Percentiles rank a stretch among this genome's conserved stretches.
Conservation (phyloP, 2,113 vertebrate genomes). For the Herpailurus yagouaroundi region DNA sequence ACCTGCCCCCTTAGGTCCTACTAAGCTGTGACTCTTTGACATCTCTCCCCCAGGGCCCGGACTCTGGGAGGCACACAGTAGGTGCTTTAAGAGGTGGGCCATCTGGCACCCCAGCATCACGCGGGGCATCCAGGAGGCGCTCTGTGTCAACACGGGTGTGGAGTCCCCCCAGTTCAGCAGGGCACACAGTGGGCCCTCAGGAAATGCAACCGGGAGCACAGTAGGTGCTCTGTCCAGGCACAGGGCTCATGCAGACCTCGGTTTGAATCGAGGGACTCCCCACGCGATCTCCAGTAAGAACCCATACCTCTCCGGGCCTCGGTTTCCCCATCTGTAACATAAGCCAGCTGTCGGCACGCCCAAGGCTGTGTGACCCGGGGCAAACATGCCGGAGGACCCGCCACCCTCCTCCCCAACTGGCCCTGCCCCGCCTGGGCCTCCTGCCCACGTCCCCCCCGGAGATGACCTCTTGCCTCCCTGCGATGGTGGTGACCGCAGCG, state of each 20-base stretch:
- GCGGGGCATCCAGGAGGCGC: background rate
- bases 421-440: background rate
- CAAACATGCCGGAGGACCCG: background rate
- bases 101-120: background rate
- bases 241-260: background rate
- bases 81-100: background rate
- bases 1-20: background rate
- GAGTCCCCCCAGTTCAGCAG: fast-evolving
- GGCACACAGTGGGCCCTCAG: background rate
- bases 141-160: background rate
- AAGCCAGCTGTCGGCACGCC: background rate
- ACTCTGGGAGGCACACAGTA: background rate
- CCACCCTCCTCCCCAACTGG: background rate
- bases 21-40: fast-evolving
- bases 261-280: background rate
- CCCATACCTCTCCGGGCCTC: background rate
- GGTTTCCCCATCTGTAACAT: background rate
- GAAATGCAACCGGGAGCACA: fast-evolving
- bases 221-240: conserved; percentile 1
- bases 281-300: background rate
- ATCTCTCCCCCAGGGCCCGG: fast-evolving
- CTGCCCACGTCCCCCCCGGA: background rate
- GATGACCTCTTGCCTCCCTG: background rate
- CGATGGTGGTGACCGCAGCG: background rate
- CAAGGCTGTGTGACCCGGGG: background rate